Evolutionary conservation across 2,888 invertebrate species (phyloP).

Genomic region (Atethmia centrago): DNA sequence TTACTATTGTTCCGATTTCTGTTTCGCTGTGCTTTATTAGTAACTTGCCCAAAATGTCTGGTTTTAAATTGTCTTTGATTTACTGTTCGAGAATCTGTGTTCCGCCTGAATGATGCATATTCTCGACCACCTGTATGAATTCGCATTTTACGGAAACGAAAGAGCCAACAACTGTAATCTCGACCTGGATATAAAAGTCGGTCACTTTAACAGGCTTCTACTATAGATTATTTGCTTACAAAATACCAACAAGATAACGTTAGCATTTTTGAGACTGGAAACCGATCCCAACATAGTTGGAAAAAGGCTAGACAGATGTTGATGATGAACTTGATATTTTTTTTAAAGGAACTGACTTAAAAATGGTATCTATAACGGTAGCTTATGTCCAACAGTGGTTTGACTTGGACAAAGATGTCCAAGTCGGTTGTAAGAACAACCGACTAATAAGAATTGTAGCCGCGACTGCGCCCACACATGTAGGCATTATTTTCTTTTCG

Average conservation of each 20-base stretch:
- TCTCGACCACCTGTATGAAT: constrained; percentile 24
- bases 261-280: not conserved
- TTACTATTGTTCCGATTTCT: constrained; percentile 75
- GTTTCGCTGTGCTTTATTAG: constrained; percentile 73
- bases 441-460: constrained; percentile 11
- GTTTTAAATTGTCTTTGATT: constrained; percentile 11
- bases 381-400: constrained; percentile 2
- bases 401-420: constrained; percentile 1
- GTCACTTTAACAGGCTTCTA: constrained; percentile 15
- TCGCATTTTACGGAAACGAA: constrained; percentile 36
- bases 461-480: constrained; percentile 38
- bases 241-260: constrained; percentile 26
- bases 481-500: constrained; percentile 15
- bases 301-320: not conserved
- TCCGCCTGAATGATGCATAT: constrained; percentile 9
- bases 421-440: too few species aligned
- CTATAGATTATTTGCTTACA: constrained; percentile 31
- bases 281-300: not conserved
- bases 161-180: constrained; percentile 61
- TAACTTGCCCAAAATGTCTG: constrained; percentile 52
- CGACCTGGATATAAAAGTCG: constrained; percentile 42
- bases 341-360: not conserved
- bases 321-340: not conserved
- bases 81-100: not conserved
- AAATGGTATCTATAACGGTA: not conserved